Evolutionary conservation across 2,888 invertebrate genomes (phyloP).

Genomic region (Scelioninae gen. 2): DNA sequence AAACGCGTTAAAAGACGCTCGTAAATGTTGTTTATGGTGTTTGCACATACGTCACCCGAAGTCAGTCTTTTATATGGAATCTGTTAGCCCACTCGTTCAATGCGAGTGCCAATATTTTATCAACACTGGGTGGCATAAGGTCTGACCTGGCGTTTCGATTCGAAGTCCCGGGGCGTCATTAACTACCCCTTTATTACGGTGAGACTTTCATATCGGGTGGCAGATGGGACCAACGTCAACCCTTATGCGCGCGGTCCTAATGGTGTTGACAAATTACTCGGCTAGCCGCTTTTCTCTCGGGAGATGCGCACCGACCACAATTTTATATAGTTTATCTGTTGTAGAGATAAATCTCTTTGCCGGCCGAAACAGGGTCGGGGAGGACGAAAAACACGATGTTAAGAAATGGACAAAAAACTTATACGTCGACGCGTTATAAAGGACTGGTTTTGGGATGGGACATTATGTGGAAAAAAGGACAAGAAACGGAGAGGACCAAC

Average conservation of each 20-base stretch:
- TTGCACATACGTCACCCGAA: slow-evolving; percentile 52
- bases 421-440: too few relatives aligned
- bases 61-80: slow-evolving; percentile 54
- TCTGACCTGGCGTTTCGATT: slow-evolving; percentile 63
- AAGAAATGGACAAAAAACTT: too few relatives aligned
- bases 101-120: slow-evolving; percentile 72
- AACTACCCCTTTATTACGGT: slow-evolving; percentile 74
- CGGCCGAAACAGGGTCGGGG: neutral
- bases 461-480: slow-evolving; percentile 4
- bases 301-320: slow-evolving; percentile 62
- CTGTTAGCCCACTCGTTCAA: slow-evolving; percentile 62
- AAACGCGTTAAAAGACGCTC: slow-evolving; percentile 49
- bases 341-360: slow-evolving; percentile 36
- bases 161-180: slow-evolving; percentile 69
- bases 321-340: slow-evolving; percentile 53
- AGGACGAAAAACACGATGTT: neutral
- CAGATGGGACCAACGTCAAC: slow-evolving; percentile 74
- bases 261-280: slow-evolving; percentile 76
- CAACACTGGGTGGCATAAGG: slow-evolving; percentile 72
- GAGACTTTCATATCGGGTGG: slow-evolving; percentile 64
- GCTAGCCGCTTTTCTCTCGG: slow-evolving; percentile 72
- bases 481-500: neutral
- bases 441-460: slow-evolving; percentile 6
- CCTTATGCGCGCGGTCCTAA: slow-evolving; percentile 71
- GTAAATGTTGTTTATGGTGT: slow-evolving; percentile 57